Base-by-base conservation (phyloP, 2,113 vertebrate genomes). In the Setophaga coronata region DNA sequence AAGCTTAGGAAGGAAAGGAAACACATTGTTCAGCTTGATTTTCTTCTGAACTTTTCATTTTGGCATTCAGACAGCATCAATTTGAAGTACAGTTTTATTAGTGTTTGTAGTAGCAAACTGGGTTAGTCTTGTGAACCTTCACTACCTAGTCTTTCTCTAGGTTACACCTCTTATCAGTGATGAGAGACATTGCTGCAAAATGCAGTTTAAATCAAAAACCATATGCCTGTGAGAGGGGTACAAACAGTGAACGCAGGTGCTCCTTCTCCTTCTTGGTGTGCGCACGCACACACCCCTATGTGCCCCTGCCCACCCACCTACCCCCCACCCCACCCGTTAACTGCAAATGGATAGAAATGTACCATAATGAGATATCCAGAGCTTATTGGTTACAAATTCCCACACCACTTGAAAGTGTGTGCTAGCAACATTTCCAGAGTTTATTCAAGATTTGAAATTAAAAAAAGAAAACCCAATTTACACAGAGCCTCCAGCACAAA, bases 241-340 rank as follows among this genome's bases (percentile, higher is more conserved):
- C 10, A 40, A 78, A 11, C 1, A 4, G 23, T 34, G 12, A 24
- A 18, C 18, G 7, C 34, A 31, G 0, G 0, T 23, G 31, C 34
- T 64, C 6, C 11, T 2, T 67, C 11, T 7, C 9, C 3, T 73
- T 19, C 28, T 45, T 42, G 10, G 48, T 51, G 10, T 40, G 23
- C 6, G 6, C 0, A 1, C 34, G 40, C 34, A 33, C 29, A 33
- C 28, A 28, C 18, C 20, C 34, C 19, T 24, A n/a, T 34, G 25
- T 7, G 11, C 47, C 24, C 12, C 4, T n/a, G 14, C 10, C 5
- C 16, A 40, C 45, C 18, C 3, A 40, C n/a, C 13, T 4, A 47
- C 7, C 8, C 13, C 4, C 48, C 3, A 5, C 20, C 23, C 24
- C 10, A 10, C 10, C 31, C 29, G 70, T 70, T 47, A 79, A 58